These are phyloP conservation scores for Rostratula benghalensis DNA, from an alignment of 2,113 vertebrate species.

Conservation along the genomic window DNA sequence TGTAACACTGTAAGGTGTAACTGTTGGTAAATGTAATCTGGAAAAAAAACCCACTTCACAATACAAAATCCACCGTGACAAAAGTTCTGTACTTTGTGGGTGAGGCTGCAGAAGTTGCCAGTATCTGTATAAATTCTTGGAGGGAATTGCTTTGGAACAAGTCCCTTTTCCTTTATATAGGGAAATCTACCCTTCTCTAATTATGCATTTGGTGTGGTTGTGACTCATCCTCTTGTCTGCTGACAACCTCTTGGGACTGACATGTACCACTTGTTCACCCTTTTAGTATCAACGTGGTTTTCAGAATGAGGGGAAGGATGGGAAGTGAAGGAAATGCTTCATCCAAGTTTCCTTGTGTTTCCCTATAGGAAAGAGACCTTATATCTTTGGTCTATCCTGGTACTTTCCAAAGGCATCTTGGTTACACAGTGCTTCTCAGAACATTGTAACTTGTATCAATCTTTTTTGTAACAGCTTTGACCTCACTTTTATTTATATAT, in stretches of 20 bases:
- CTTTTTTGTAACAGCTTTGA: not conserved
- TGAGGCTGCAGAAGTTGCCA: not conserved
- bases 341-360: not conserved
- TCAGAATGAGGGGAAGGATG: not conserved
- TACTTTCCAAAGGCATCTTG: not conserved
- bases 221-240: not conserved
- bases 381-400: not conserved
- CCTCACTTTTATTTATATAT: not conserved
- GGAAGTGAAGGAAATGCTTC: not conserved
- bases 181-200: not conserved
- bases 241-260: not conserved
- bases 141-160: not conserved
- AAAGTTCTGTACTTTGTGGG: not conserved
- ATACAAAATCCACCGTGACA: not conserved
- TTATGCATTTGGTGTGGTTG: not conserved
- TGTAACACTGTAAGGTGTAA: not conserved
- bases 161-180: not conserved
- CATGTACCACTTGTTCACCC: not conserved
- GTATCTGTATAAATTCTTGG: not conserved
- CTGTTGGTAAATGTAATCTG: not conserved
- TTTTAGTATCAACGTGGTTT: not conserved
- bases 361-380: not conserved
- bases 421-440: not conserved
- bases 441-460: not conserved
- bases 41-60: not conserved